phyloP scores from a whole-genome alignment of 2,113 vertebrate genomes.

The Lasiurus borealis region DNA sequence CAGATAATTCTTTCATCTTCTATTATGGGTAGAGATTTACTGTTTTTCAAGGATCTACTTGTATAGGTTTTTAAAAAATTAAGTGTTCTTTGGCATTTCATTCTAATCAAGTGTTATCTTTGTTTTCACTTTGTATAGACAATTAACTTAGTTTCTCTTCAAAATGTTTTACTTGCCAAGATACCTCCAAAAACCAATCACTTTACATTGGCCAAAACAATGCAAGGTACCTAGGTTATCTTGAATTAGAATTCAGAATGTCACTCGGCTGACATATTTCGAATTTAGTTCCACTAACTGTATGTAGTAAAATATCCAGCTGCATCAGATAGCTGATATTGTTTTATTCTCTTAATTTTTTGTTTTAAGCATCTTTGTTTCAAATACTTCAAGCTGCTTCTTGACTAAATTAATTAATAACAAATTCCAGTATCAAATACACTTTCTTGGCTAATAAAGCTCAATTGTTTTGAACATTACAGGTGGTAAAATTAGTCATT shows the following conservation, averaged over 20 bases:
- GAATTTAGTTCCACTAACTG: neutral
- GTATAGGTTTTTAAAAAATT: conserved; percentile 22
- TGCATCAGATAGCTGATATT: neutral
- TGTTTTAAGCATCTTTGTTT: conserved; percentile 15
- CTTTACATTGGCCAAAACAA: neutral
- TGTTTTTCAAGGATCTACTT: conserved; percentile 13
- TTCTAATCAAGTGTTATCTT: neutral
- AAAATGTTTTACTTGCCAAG: neutral
- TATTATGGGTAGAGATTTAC: neutral
- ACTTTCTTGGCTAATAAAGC: conserved; percentile 31
- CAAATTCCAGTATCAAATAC: conserved; percentile 39
- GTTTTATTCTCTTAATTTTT: neutral
- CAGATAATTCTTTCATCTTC: conserved; percentile 1
- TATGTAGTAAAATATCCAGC: conserved; percentile 11
- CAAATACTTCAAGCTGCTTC: neutral
- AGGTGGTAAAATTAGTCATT: conserved; percentile 25
- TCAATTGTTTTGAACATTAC: conserved; percentile 43
- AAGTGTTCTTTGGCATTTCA: conserved; percentile 13
- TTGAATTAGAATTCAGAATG: conserved; percentile 8
- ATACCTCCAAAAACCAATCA: neutral
- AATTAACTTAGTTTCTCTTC: neutral
- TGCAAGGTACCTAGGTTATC: neutral
- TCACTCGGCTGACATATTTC: conserved; percentile 10
- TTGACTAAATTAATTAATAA: conserved; percentile 48
- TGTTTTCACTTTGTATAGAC: neutral